Conservation (phyloP, 2,113 vertebrate genomes). For the Dipodomys merriami region DNA sequence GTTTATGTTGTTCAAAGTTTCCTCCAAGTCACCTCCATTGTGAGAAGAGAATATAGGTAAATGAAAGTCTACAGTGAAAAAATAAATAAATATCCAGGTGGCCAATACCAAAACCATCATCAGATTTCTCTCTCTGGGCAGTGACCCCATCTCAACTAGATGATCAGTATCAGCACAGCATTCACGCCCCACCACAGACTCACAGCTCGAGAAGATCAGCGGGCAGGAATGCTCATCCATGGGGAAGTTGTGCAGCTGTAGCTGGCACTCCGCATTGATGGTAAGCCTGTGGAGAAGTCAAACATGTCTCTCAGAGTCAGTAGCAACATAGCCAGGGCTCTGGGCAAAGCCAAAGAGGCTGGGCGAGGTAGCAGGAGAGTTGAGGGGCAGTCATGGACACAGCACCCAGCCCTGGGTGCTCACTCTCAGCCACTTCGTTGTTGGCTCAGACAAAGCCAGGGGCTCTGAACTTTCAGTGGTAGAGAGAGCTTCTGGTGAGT, state of each 20-base stretch:
- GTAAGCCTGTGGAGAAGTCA: conserved; percentile 90
- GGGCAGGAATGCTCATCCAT: conserved; percentile 99
- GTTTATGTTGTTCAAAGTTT: no score
- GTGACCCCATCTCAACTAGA: rapidly evolving
- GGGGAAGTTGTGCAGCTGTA: conserved; percentile 98
- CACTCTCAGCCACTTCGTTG: rapidly evolving
- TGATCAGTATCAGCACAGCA: not conserved
- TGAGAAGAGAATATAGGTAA: no score
- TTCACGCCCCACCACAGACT: conserved; percentile 79
- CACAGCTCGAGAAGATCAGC: conserved; percentile 98
- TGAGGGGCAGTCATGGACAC: not conserved
- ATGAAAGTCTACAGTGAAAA: not conserved
- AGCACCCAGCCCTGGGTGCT: rapidly evolving
- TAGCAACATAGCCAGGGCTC: no score
- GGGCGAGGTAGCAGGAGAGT: rapidly evolving
- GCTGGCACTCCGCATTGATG: conserved; percentile 97
- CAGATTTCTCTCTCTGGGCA: not conserved
- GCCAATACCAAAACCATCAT: not conserved
- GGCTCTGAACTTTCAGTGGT: not conserved
- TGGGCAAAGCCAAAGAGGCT: rapidly evolving
- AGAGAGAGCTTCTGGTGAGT: not conserved
- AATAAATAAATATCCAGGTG: not conserved
- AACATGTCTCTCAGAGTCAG: not conserved
- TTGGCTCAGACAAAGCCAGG: not conserved
- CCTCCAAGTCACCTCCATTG: not conserved